Evolutionary conservation across 2,113 vertebrate species (phyloP).

Genomic region (Sapajus apella): DNA sequence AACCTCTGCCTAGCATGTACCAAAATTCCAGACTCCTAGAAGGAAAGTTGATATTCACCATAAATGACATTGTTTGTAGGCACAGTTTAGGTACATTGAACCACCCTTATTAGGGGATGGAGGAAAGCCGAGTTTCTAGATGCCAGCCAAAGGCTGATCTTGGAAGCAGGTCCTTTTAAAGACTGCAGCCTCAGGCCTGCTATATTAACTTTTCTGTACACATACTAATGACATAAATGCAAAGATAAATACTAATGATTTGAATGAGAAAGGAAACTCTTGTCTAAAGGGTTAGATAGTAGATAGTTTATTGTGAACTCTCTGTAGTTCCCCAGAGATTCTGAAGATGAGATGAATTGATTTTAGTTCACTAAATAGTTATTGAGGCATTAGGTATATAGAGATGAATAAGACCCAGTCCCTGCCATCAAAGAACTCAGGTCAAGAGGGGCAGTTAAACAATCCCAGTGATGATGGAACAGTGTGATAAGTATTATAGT

Average conservation of each 20-base stretch:
- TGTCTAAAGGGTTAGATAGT: not conserved
- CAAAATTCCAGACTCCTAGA: not conserved
- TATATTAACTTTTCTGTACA: not conserved
- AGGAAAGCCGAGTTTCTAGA: not conserved
- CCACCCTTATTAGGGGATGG: not conserved
- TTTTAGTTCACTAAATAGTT: conserved; percentile 14
- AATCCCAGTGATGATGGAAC: not conserved
- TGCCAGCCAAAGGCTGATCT: not conserved
- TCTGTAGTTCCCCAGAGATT: conserved; percentile 20
- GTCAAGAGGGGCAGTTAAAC: not conserved
- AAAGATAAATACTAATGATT: not conserved
- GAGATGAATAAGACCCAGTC: not conserved
- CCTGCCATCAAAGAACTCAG: not conserved
- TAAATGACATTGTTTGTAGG: not conserved
- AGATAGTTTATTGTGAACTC: conserved; percentile 1
- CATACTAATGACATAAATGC: not conserved
- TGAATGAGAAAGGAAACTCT: not conserved
- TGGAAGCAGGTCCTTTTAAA: not conserved
- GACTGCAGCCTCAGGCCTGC: not conserved
- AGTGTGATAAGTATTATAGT: not conserved
- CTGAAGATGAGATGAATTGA: not conserved
- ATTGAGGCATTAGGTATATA: not conserved
- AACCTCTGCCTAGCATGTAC: not conserved
- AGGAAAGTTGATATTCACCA: not conserved
- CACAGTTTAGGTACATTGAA: not conserved